phyloP scores from a whole-genome alignment of 2,888 invertebrate genomes.

The Pseudeuparius sepicola region DNA sequence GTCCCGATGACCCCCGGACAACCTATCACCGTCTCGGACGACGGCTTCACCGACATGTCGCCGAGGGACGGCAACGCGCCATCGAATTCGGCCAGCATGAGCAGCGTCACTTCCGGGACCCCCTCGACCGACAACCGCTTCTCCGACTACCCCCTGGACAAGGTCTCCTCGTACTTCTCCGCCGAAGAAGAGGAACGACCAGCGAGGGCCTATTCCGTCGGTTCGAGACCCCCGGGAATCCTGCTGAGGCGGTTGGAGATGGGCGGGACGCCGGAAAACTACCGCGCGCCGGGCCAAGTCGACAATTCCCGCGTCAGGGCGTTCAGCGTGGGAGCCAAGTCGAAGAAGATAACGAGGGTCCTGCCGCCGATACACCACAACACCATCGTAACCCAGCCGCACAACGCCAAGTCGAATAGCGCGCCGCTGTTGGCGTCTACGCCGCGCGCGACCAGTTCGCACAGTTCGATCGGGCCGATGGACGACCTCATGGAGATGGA shows the following conservation, averaged over 20 bases:
- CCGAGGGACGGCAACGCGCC: constrained; percentile 32
- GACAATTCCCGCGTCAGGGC: constrained; percentile 56
- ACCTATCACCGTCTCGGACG: too few relatives aligned
- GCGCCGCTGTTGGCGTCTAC: constrained; percentile 52
- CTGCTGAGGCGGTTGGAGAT: constrained; percentile 27
- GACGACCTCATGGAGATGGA: constrained; percentile 79
- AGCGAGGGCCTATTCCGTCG: constrained; percentile 76
- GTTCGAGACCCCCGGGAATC: constrained; percentile 42
- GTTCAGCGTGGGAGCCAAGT: constrained; percentile 66
- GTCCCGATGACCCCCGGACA: constrained; percentile 56
- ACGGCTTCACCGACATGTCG: constrained; percentile 53
- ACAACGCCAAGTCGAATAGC: constrained; percentile 53
- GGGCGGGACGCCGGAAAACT: constrained; percentile 37
- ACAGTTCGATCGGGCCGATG: constrained; percentile 50
- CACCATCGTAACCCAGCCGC: constrained; percentile 17
- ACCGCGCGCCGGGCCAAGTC: too few relatives aligned
- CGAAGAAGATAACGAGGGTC: constrained; percentile 39
- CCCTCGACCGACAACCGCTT: constrained; percentile 70
- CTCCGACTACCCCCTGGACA: constrained; percentile 71
- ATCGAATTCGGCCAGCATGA: constrained; percentile 58
- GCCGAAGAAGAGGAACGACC: constrained; percentile 52
- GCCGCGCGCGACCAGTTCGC: constrained; percentile 36
- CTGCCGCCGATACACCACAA: constrained; percentile 25
- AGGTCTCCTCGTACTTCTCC: constrained; percentile 64
- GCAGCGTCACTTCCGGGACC: constrained; percentile 68